Evolutionary conservation across 1,140 invertebrate species (phyloP).

Genomic region (Musca domestica): DNA sequence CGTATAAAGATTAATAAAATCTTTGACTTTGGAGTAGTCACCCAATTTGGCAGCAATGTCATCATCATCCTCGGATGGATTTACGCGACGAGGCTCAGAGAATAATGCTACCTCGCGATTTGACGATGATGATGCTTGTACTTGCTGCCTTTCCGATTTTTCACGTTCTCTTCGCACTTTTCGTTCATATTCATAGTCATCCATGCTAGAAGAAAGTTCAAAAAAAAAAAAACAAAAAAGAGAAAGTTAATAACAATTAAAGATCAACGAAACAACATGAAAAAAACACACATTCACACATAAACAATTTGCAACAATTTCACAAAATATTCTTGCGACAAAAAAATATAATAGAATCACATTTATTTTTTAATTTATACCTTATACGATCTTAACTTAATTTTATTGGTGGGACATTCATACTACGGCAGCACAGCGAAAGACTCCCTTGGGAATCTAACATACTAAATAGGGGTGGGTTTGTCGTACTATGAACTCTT

Average conservation of each 20-base stretch:
- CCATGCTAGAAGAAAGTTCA: constrained; percentile 60
- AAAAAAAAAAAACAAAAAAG: not conserved
- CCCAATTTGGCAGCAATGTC: constrained; percentile 48
- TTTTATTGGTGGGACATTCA: too few relatives aligned
- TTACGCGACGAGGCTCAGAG: constrained; percentile 62
- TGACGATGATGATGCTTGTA: constrained; percentile 58
- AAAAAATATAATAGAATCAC: too few relatives aligned
- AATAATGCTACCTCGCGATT: constrained; percentile 57
- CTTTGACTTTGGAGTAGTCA: constrained; percentile 39
- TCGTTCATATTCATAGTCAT: constrained; percentile 61
- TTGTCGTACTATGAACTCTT: too few relatives aligned
- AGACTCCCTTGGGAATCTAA: too few relatives aligned
- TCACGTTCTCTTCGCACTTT: constrained; percentile 66
- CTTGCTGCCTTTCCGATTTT: constrained; percentile 67
- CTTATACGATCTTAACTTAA: too few relatives aligned
- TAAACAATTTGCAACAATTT: too few relatives aligned
- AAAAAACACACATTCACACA: not conserved
- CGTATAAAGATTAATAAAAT: constrained; percentile 41
- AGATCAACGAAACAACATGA: not conserved
- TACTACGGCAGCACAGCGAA: too few relatives aligned
- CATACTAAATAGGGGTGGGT: too few relatives aligned
- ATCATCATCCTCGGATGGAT: constrained; percentile 44
- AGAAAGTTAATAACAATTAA: too few relatives aligned
- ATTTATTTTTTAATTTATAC: too few relatives aligned
- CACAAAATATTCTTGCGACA: too few relatives aligned